These are phyloP conservation scores for Chrysopilus asiliformis DNA, from an alignment of 2,888 invertebrate genomes.

Conservation along the genomic window DNA sequence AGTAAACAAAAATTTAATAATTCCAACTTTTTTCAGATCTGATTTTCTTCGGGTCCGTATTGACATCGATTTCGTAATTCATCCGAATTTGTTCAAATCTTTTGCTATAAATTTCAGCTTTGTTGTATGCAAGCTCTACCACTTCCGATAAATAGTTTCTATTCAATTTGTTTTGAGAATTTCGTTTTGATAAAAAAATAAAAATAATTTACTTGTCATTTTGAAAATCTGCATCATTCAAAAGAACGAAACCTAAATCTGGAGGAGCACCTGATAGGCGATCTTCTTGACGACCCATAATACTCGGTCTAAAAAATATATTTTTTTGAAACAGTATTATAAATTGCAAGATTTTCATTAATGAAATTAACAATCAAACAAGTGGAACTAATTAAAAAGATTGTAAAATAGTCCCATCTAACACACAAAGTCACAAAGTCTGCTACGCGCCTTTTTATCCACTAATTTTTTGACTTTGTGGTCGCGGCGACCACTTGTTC, in stretches of 20 bases:
- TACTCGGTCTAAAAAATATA: conserved; percentile 48
- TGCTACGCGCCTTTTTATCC: too few species aligned
- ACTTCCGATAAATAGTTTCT: conserved; percentile 41
- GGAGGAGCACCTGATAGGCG: conserved; percentile 63
- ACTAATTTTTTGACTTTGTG: too few species aligned
- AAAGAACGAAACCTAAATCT: conserved; percentile 52
- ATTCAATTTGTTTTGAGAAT: too few species aligned
- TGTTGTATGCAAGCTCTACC: conserved; percentile 47
- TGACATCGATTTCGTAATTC: conserved; percentile 56
- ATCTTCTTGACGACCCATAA: conserved; percentile 70
- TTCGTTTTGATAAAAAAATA: too few species aligned
- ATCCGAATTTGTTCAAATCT: conserved; percentile 51
- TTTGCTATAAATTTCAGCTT: conserved; percentile 47
- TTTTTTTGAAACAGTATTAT: not conserved
- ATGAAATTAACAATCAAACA: too few species aligned
- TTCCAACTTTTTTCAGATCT: conserved; percentile 43
- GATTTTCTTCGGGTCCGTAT: conserved; percentile 48
- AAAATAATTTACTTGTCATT: conserved; percentile 23
- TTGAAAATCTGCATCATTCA: conserved; percentile 42
- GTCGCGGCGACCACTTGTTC: too few species aligned
- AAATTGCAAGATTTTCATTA: not conserved
- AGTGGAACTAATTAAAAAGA: too few species aligned
- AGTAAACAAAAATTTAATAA: conserved; percentile 7
- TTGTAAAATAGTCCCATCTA: too few species aligned
- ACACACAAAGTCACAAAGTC: too few species aligned